Percentiles rank a stretch among this genome's conserved stretches.
phyloP scores from a whole-genome alignment of 2,888 invertebrate species.

The Leptothorax acervorum region DNA sequence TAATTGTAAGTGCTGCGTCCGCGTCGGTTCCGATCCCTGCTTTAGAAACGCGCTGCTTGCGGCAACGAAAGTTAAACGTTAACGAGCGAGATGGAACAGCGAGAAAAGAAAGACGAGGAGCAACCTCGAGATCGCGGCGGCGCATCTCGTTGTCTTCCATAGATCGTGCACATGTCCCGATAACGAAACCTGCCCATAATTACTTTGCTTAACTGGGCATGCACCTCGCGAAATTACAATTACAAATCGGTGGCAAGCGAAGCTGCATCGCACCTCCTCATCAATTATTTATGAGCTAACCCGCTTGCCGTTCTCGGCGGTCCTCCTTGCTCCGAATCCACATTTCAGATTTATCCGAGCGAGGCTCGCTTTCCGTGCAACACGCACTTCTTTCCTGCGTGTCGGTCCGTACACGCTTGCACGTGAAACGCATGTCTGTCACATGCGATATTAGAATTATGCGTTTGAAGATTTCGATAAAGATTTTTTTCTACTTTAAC shows the following conservation, averaged over 20 bases:
- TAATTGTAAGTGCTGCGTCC: neutral
- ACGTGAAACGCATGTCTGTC: slow-evolving; percentile 3
- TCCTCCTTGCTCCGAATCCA: slow-evolving; percentile 64
- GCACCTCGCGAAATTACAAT: slow-evolving; percentile 75
- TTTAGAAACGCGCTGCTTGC: neutral
- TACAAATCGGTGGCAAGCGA: slow-evolving; percentile 71
- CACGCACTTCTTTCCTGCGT: slow-evolving; percentile 25
- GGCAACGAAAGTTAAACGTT: slow-evolving; percentile 24
- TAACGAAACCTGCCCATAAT: slow-evolving; percentile 72
- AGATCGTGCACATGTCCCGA: slow-evolving; percentile 58
- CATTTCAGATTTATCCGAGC: slow-evolving; percentile 63
- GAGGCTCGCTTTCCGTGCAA: slow-evolving; percentile 20
- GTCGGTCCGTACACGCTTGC: slow-evolving; percentile 6
- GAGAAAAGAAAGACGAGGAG: neutral
- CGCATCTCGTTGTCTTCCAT: slow-evolving; percentile 27
- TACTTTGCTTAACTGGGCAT: slow-evolving; percentile 73
- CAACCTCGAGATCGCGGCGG: neutral
- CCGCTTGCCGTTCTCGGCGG: slow-evolving; percentile 57
- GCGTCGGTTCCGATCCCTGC: neutral
- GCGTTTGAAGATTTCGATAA: neutral
- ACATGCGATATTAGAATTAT: neutral
- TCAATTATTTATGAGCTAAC: slow-evolving; percentile 73
- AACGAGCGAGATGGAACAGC: neutral
- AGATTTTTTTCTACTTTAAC: neutral
- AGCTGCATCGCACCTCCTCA: slow-evolving; percentile 63